Base-by-base conservation (phyloP, 2,888 invertebrate species). In the Drosophila aldrichi region DNA sequence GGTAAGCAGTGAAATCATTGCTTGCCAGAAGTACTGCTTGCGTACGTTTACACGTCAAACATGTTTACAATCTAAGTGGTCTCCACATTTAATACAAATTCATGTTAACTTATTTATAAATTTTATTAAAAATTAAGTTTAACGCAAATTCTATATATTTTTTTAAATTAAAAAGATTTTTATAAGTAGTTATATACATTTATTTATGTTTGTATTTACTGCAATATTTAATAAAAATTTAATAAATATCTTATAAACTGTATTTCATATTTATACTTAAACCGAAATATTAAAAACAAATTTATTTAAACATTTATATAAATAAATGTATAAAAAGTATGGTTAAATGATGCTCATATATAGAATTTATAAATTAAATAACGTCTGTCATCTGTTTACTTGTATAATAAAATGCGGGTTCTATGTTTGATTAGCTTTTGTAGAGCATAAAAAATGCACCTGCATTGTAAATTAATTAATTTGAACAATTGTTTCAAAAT, bases 401-500 rank as follows among this genome's bases (percentile, higher is more conserved):
- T 20, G 18, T 36, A 9, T 36, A 58, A n/a, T 25, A n/a, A 25
- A 46, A 46, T 36, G 3, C 36, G n/a, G 25, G 2, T 22, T 14
- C 20, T 9, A 14, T 46, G 38, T 59, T 40, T 40, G 14, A 59
- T 25, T 38, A 46, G 57, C 36, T 58, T 32, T 18, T n/a, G 46
- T 14, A 3, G n/a, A 12, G 7, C 5, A 49, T 14, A 29, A 16
- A 48, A 58, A 29, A n/a, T 6, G 5, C 18, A n/a, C 6, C 16
- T 18, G 18, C 16, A 14, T 18, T 14, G 3, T 14, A 18, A 18
- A n/a, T 12, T 49, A 7, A 25, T 22, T 7, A 34, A 36, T 38
- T 58, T 48, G 10, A 29, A 58, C 58, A 58, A 58, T 48, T 48
- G 58, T 10, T 18, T 22, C n/a, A n/a, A n/a, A n/a, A n/a, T n/a